Evolutionary conservation across 2,113 vertebrate genomes (phyloP).

Genomic region (Megaceryle torquata): DNA sequence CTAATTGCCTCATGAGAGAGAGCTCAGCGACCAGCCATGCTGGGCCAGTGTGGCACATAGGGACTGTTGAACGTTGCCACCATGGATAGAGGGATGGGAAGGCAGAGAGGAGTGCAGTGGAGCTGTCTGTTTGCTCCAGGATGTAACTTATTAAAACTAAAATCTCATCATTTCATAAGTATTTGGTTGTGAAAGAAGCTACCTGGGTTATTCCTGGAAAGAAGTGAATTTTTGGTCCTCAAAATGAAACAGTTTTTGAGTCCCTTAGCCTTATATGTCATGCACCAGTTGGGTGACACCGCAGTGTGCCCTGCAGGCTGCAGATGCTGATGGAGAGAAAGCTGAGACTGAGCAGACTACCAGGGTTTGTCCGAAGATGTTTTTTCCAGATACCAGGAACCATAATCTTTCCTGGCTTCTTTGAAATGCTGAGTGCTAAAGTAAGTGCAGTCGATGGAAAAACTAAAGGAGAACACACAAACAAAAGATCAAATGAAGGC

Average conservation of each 20-base stretch:
- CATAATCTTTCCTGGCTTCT: slow-evolving; percentile 42
- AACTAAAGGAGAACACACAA: neutral
- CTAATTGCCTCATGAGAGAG: neutral
- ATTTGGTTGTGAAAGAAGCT: neutral
- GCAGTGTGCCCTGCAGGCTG: neutral
- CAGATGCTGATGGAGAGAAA: neutral
- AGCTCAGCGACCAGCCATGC: rapidly evolving
- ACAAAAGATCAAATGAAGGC: neutral
- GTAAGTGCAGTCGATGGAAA: slow-evolving; percentile 29
- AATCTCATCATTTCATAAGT: neutral
- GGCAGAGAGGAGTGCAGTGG: neutral
- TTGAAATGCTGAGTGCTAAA: slow-evolving; percentile 40
- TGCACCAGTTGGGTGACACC: neutral
- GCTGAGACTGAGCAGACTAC: neutral
- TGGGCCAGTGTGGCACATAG: rapidly evolving
- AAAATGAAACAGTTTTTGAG: neutral
- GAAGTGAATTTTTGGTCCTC: neutral
- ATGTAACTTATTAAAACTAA: neutral
- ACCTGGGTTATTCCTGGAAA: neutral
- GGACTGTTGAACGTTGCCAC: neutral
- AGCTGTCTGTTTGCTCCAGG: neutral
- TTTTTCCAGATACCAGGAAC: slow-evolving; percentile 45
- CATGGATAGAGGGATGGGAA: neutral
- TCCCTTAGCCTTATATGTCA: rapidly evolving
- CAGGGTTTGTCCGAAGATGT: neutral